Evolutionary conservation across 1,140 invertebrate genomes (phyloP).

Genomic region (Bicyclus anynana): DNA sequence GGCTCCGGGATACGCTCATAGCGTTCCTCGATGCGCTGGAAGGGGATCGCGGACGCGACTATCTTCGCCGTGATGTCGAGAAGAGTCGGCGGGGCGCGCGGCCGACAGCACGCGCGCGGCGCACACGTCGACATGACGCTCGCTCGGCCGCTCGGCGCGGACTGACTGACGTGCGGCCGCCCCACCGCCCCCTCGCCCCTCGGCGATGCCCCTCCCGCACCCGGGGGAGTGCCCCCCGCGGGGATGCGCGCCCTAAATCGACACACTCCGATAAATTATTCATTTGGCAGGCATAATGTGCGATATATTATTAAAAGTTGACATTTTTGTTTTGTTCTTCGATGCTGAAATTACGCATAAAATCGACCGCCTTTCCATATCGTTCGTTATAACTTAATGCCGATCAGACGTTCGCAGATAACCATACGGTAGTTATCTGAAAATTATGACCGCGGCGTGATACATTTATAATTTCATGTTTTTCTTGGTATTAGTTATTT

Average conservation of each 20-base stretch:
- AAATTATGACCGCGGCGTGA: background rate
- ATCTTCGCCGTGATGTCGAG: conserved; percentile 90
- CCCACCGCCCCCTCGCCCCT: conserved; percentile 21
- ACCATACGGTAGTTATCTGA: background rate
- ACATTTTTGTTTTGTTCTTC: conserved; percentile 50
- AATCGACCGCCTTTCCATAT: conserved; percentile 3
- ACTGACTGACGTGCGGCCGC: conserved; percentile 54
- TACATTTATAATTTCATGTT: too few species aligned
- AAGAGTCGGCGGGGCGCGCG: conserved; percentile 80
- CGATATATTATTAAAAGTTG: conserved; percentile 76
- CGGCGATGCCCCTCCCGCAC: conserved; percentile 18
- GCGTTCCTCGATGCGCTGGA: conserved; percentile 91
- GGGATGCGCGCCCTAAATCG: conserved; percentile 64
- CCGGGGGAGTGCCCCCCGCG: conserved; percentile 32
- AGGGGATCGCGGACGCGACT: conserved; percentile 90
- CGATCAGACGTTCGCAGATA: background rate
- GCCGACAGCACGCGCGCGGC: conserved; percentile 72
- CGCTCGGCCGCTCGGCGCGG: conserved; percentile 66
- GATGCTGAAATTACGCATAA: conserved; percentile 1
- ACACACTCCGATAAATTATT: conserved; percentile 73
- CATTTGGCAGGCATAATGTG: conserved; percentile 73
- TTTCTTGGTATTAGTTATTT: background rate
- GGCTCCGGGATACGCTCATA: conserved; percentile 92
- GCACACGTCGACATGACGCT: conserved; percentile 71
- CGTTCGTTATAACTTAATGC: background rate